Conservation (phyloP, 2,797 vertebrate genomes). For the Stomatorhinus walkeri region DNA sequence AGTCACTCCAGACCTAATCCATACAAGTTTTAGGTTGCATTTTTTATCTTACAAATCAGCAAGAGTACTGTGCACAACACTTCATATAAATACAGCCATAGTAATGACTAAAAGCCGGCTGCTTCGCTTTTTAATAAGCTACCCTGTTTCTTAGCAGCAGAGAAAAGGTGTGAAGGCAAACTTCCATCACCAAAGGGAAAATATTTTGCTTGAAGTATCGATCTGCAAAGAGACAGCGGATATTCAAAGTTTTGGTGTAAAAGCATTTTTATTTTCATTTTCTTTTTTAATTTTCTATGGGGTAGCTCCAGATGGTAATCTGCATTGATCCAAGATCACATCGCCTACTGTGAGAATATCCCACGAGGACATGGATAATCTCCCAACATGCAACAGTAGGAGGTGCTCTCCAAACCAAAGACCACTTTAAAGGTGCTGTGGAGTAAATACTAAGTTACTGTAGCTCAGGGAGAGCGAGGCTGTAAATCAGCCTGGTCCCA, state of each 20-base stretch:
- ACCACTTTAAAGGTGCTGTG: not conserved
- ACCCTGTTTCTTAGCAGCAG: conserved; percentile 20
- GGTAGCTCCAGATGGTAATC: not conserved
- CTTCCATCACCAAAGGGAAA: not conserved
- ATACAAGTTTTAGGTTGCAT: not conserved
- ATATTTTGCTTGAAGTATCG: not conserved
- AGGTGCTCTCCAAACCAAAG: not conserved
- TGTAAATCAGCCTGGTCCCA: not conserved
- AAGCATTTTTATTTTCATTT: not conserved
- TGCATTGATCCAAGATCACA: not conserved
- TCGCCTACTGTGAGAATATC: not conserved
- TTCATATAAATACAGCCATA: not conserved
- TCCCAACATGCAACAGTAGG: not conserved
- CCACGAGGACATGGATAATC: not conserved
- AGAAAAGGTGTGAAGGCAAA: not conserved
- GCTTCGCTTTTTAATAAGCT: not conserved
- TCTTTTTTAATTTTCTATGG: not conserved
- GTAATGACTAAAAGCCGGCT: not conserved
- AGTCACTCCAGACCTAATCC: not conserved
- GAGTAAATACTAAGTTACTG: not conserved
- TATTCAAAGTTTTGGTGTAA: not conserved
- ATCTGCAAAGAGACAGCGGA: not conserved
- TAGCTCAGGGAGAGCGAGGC: not conserved
- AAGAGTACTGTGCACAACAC: not conserved
- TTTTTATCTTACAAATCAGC: not conserved